phyloP scores from a whole-genome alignment of 35 echinoderm and acorn worm genomes.

The Diadema setosum region DNA sequence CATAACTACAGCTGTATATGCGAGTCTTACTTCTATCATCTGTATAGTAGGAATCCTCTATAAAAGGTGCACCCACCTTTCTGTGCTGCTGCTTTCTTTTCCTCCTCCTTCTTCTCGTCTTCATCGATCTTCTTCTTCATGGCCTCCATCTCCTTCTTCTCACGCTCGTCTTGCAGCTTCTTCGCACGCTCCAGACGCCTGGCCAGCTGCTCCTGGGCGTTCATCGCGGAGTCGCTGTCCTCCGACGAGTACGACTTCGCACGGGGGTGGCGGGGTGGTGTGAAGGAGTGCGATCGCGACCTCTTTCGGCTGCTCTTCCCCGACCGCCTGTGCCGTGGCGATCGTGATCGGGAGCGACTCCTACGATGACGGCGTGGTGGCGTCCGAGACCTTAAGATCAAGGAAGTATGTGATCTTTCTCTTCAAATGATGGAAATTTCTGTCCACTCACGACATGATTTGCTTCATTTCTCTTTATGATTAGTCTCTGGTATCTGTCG shows the following conservation, averaged over 20 bases:
- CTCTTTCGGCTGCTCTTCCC: not conserved
- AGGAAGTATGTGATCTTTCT: not conserved
- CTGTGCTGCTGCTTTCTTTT: conserved; percentile 24
- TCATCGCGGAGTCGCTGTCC: conserved; percentile 73
- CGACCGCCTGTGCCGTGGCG: not conserved
- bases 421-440: not conserved
- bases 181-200: conserved; percentile 81
- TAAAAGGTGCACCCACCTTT: conserved; percentile 44
- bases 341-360: not conserved
- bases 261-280: not conserved
- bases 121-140: not conserved
- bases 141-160: conserved; percentile 56
- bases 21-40: too few relatives aligned
- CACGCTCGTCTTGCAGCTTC: conserved; percentile 69
- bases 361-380: not conserved
- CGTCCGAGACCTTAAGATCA: not conserved
- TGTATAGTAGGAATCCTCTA: too few relatives aligned
- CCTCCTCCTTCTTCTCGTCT: conserved; percentile 21
- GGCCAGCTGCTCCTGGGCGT: conserved; percentile 85
- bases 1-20: too few relatives aligned
- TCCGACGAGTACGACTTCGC: not conserved
- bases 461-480: not conserved
- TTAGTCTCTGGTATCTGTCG: not conserved
- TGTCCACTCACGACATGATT: not conserved
- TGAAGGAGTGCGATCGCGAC: not conserved